Conservation (phyloP, 2,797 vertebrate genomes). For the Glossophaga mutica region DNA sequence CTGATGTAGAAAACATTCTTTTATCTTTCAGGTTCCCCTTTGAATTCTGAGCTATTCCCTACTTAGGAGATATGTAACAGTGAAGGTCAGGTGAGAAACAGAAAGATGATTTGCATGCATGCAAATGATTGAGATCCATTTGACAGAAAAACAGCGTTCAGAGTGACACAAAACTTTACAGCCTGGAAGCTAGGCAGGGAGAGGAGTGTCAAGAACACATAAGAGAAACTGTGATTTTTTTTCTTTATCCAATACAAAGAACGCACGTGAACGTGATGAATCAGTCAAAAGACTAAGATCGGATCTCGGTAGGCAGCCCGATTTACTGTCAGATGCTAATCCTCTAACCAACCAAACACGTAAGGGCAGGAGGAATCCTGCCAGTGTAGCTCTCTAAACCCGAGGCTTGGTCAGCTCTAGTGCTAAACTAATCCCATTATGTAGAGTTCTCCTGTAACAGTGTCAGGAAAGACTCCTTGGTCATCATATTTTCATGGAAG, state of each 20-base stretch:
- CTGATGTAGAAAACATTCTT: not conserved
- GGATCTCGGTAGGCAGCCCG: not conserved
- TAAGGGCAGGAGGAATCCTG: not conserved
- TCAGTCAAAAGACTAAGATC: not conserved
- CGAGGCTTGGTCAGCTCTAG: not conserved
- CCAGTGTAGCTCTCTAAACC: not conserved
- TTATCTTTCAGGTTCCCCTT: not conserved
- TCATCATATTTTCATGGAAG: not conserved
- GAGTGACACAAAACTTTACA: not conserved
- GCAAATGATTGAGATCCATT: not conserved
- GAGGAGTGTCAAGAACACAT: not conserved
- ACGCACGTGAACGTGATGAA: too few species aligned
- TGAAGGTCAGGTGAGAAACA: not conserved
- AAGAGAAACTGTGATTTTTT: not conserved
- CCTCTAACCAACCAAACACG: not conserved
- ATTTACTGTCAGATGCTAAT: not conserved
- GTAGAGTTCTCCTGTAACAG: not conserved
- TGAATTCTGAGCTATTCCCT: not conserved
- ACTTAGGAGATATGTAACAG: not conserved
- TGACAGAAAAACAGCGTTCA: not conserved
- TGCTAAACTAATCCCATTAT: not conserved
- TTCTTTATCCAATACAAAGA: not conserved
- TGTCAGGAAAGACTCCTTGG: not conserved
- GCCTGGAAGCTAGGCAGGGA: not conserved
- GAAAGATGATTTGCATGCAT: not conserved